phyloP scores from a whole-genome alignment of 2,113 vertebrate species.

The Corapipo altera region DNA sequence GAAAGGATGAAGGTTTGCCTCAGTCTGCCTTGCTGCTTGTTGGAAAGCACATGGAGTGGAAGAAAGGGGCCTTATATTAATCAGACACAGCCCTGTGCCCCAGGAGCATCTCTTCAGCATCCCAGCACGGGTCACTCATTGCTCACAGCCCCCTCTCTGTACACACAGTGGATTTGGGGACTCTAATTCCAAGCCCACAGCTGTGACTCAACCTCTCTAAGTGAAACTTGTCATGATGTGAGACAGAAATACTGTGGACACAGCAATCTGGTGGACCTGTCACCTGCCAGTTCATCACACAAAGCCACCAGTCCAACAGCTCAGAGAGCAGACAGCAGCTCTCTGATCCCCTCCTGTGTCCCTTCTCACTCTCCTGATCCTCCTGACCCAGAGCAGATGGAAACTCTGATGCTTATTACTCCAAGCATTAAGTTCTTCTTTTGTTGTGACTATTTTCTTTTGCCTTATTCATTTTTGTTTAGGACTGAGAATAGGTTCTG shows the following conservation, averaged over 20 bases:
- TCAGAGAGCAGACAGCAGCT: background rate
- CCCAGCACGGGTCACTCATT: background rate
- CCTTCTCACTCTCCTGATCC: background rate
- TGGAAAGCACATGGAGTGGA: background rate
- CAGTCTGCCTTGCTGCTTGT: background rate
- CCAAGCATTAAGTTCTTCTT: background rate
- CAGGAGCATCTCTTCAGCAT: accelerated
- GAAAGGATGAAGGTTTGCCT: background rate
- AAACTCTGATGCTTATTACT: background rate
- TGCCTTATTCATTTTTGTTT: slow-evolving; percentile 19
- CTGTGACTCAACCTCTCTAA: background rate
- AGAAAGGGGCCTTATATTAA: accelerated
- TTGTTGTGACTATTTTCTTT: background rate
- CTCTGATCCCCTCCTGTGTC: background rate
- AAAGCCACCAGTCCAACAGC: background rate
- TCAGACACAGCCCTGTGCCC: background rate
- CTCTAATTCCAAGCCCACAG: background rate
- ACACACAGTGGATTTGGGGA: accelerated
- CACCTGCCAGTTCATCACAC: background rate
- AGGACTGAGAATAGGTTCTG: background rate
- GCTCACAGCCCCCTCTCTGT: background rate
- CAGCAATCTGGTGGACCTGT: background rate
- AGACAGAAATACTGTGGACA: background rate
- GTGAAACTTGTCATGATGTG: background rate
- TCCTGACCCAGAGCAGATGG: background rate